Evolutionary conservation across 2,113 vertebrate species (phyloP).

Genomic region (Epinephelus fuscoguttatus): DNA sequence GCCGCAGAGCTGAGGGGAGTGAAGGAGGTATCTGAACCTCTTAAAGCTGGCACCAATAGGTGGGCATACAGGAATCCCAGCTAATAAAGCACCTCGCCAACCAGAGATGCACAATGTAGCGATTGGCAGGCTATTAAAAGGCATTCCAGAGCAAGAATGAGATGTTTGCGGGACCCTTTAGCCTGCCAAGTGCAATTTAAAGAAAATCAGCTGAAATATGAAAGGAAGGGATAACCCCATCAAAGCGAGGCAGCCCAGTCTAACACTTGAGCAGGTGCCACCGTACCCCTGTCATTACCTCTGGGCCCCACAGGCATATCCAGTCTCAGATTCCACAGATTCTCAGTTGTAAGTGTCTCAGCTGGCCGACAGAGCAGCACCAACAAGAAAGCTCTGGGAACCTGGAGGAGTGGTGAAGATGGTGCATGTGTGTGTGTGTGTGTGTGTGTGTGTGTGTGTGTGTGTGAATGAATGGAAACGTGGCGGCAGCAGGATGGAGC

Average conservation of each 20-base stretch:
- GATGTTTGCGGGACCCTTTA: conserved; percentile 40
- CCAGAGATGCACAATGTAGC: conserved; percentile 42
- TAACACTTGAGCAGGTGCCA: conserved; percentile 65
- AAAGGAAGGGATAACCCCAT: conserved; percentile 52
- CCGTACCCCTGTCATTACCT: conserved; percentile 61
- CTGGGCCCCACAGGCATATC: conserved; percentile 39
- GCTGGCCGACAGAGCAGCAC: conserved; percentile 13
- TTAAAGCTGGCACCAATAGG: conserved; percentile 55
- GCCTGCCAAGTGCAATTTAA: conserved; percentile 31
- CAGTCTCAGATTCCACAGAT: conserved; percentile 59
- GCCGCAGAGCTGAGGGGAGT: conserved; percentile 11
- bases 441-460: background rate
- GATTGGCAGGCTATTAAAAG: conserved; percentile 70
- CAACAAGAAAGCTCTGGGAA: conserved; percentile 17
- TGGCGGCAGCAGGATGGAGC: background rate
- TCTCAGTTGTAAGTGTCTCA: conserved; percentile 35
- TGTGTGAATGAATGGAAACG: background rate
- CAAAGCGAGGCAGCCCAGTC: conserved; percentile 33
- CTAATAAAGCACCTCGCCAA: conserved; percentile 67
- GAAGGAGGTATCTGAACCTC: conserved; percentile 30
- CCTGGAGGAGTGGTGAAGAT: background rate
- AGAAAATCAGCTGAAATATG: conserved; percentile 47
- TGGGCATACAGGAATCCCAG: conserved; percentile 61
- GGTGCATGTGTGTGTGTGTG: background rate
- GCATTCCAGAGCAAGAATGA: conserved; percentile 66